These are phyloP conservation scores for Ceriagrion tenellum DNA, from an alignment of 2,888 invertebrate species.

Conservation along the genomic window DNA sequence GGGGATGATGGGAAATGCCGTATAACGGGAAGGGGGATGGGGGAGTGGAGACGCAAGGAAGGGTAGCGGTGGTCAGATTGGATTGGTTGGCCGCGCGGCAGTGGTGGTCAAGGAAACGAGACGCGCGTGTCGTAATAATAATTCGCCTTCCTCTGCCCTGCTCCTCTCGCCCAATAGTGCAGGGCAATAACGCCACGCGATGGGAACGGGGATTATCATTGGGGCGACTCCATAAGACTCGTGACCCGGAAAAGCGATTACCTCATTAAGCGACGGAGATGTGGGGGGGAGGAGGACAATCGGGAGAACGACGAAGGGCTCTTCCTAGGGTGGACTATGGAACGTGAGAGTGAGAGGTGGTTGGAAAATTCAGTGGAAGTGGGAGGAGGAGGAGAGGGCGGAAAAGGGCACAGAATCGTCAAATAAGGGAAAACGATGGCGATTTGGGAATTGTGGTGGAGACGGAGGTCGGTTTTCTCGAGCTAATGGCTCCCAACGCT, in stretches of 20 bases:
- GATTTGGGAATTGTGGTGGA: conserved; percentile 58
- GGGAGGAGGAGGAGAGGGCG: not conserved
- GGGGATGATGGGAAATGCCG: not conserved
- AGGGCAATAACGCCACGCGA: conserved; percentile 37
- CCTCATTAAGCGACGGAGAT: conserved; percentile 36
- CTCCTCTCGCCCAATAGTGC: not conserved
- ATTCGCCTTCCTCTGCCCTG: conserved; percentile 1
- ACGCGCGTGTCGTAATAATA: conserved; percentile 29
- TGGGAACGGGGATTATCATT: conserved; percentile 51
- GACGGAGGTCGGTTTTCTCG: not conserved
- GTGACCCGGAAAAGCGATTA: conserved; percentile 64
- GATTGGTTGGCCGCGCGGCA: conserved; percentile 31
- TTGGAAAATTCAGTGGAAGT: not conserved
- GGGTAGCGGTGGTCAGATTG: conserved; percentile 14
- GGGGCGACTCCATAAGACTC: conserved; percentile 48
- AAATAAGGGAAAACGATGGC: conserved; percentile 57
- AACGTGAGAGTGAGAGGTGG: not conserved
- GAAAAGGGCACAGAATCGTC: conserved; percentile 21
- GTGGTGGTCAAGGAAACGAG: conserved; percentile 17
- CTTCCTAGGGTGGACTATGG: not conserved
- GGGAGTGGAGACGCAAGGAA: not conserved
- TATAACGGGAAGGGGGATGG: not conserved
- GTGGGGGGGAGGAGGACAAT: not conserved
- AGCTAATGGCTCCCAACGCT: conserved; percentile 47
- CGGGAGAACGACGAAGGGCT: not conserved